Conservation (phyloP, 2,888 invertebrate genomes). For the Phengaris alcon region DNA sequence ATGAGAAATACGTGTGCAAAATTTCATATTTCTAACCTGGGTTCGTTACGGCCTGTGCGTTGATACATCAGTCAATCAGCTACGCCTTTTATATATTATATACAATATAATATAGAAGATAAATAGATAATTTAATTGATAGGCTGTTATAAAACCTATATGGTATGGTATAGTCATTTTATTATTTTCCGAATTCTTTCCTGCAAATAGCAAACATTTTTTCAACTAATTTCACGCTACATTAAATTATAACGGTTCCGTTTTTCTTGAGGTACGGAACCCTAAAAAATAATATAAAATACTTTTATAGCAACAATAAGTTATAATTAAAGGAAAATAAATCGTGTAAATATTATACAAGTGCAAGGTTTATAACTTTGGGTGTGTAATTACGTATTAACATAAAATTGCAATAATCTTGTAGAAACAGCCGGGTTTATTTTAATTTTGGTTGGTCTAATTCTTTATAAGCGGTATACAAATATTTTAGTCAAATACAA, state of each 20-base stretch:
- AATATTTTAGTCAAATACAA: background rate
- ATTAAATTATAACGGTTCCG: background rate
- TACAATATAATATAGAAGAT: no score
- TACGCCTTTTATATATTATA: no score
- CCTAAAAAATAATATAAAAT: background rate
- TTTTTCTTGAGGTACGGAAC: no score
- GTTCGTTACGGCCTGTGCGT: no score
- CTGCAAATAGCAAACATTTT: background rate
- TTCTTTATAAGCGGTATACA: background rate
- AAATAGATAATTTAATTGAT: background rate
- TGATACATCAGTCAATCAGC: no score
- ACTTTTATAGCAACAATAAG: background rate
- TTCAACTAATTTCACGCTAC: background rate
- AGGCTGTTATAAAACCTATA: background rate
- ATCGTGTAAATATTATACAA: background rate
- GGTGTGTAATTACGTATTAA: background rate
- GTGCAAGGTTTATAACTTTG: background rate
- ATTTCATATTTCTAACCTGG: no score
- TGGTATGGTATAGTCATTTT: background rate
- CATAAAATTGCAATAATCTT: slow-evolving; percentile 5
- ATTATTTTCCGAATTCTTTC: background rate
- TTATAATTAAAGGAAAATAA: background rate
- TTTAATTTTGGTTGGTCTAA: background rate
- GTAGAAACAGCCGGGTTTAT: background rate
- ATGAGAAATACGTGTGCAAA: no score